Conservation (phyloP, 2,888 invertebrate genomes). For the Calameuta filiformis region DNA sequence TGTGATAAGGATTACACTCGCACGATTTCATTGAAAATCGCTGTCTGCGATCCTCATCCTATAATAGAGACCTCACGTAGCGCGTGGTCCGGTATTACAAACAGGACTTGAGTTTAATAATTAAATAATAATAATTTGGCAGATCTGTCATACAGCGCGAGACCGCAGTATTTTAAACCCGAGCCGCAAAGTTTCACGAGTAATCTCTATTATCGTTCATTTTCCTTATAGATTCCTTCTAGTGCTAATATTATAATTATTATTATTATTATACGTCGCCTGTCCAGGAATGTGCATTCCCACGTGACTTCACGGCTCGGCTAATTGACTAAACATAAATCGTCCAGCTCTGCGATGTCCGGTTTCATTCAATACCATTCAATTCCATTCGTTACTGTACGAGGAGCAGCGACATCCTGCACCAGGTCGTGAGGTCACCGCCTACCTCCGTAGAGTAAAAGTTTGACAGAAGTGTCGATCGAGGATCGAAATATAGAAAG, state of each 20-base stretch:
- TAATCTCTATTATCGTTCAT: not conserved
- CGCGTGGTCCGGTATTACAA: not conserved
- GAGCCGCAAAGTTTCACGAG: not conserved
- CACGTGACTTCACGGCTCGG: not conserved
- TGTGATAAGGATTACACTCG: not conserved
- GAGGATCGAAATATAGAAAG: constrained; percentile 2
- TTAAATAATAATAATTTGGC: not conserved
- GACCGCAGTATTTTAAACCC: not conserved
- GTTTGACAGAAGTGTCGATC: no score
- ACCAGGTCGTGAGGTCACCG: no score
- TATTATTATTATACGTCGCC: not conserved
- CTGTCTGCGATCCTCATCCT: not conserved
- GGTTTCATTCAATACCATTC: no score
- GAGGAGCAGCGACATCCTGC: no score
- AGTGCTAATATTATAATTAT: not conserved
- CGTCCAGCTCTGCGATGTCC: not conserved
- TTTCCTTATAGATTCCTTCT: not conserved
- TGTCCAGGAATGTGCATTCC: not conserved
- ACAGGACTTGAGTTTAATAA: not conserved
- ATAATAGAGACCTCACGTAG: not conserved
- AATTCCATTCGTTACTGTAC: no score
- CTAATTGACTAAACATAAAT: not conserved
- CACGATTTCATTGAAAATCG: not conserved
- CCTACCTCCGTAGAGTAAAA: no score
- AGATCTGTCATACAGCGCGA: not conserved